Percentiles rank a stretch among this genome's conserved stretches.
phyloP scores from a whole-genome alignment of 2,797 vertebrate species.

The Gobio occitaniae region DNA sequence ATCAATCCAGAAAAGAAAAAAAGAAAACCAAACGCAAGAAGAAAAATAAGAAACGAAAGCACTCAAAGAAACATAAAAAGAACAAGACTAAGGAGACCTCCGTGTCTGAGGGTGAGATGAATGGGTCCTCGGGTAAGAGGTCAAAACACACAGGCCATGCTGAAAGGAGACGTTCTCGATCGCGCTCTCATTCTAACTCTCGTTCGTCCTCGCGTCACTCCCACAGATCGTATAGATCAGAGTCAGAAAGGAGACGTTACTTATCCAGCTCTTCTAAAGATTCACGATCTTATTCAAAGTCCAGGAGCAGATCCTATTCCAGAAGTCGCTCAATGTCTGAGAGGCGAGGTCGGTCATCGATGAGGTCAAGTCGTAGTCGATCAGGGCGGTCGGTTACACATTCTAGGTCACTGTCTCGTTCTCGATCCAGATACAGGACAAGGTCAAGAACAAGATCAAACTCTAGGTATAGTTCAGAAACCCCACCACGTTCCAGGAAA shows the following conservation, averaged over 20 bases:
- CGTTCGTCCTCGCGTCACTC: conserved; percentile 74
- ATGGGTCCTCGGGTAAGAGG: conserved; percentile 76
- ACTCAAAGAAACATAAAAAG: conserved; percentile 85
- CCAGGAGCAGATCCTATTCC: conserved; percentile 77
- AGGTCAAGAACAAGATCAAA: conserved; percentile 67
- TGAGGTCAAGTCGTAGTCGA: conserved; percentile 68
- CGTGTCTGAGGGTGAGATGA: conserved; percentile 76
- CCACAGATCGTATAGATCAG: conserved; percentile 79
- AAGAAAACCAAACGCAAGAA: conserved; percentile 93
- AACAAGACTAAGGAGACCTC: conserved; percentile 66
- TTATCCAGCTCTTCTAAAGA: conserved; percentile 79
- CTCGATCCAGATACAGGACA: conserved; percentile 74
- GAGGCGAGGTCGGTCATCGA: conserved; percentile 69
- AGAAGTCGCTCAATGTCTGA: conserved; percentile 75
- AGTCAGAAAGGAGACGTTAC: conserved; percentile 77
- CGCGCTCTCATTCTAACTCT: conserved; percentile 81
- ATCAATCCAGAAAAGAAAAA: conserved; percentile 85
- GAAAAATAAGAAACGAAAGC: conserved; percentile 92
- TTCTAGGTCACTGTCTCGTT: conserved; percentile 72
- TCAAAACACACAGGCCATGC: conserved; percentile 73
- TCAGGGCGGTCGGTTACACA: conserved; percentile 79
- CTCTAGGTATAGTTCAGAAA: conserved; percentile 78
- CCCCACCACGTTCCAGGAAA: conserved; percentile 68
- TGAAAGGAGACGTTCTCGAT: conserved; percentile 76
- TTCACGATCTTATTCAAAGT: conserved; percentile 83